Conservation (phyloP, 2,797 vertebrate species). For the Smutsia temminckii region DNA sequence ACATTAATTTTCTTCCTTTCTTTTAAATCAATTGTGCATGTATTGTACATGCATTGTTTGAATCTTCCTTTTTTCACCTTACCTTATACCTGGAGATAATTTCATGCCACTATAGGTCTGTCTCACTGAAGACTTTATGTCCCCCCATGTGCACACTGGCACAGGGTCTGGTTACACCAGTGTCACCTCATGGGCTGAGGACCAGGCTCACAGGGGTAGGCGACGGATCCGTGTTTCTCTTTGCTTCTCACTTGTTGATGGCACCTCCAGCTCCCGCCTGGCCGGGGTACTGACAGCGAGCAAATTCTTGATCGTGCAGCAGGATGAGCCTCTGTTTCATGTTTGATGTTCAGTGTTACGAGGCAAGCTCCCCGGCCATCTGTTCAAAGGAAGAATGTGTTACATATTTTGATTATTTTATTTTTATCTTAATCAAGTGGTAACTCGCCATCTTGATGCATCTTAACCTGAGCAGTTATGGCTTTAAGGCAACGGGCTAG, state of each 20-base stretch:
- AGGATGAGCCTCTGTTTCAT: constrained; percentile 76
- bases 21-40: neutral
- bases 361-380: constrained; percentile 73
- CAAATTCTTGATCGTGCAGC: constrained; percentile 69
- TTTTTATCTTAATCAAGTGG: constrained; percentile 73
- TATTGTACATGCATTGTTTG: neutral
- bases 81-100: neutral
- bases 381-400: constrained; percentile 56
- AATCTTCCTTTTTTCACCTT: neutral
- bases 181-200: neutral
- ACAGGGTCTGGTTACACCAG: neutral
- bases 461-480: constrained; percentile 62
- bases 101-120: neutral
- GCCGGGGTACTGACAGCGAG: constrained; percentile 35
- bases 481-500: constrained; percentile 25
- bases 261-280: neutral
- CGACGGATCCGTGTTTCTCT: neutral
- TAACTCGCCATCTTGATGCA: constrained; percentile 10
- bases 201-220: neutral
- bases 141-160: neutral
- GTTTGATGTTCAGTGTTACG: constrained; percentile 70
- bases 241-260: neutral
- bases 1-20: neutral
- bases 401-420: constrained; percentile 66
- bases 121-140: neutral